Evolutionary conservation across 2,888 invertebrate genomes (phyloP).

Genomic region (Prosapia bicincta): DNA sequence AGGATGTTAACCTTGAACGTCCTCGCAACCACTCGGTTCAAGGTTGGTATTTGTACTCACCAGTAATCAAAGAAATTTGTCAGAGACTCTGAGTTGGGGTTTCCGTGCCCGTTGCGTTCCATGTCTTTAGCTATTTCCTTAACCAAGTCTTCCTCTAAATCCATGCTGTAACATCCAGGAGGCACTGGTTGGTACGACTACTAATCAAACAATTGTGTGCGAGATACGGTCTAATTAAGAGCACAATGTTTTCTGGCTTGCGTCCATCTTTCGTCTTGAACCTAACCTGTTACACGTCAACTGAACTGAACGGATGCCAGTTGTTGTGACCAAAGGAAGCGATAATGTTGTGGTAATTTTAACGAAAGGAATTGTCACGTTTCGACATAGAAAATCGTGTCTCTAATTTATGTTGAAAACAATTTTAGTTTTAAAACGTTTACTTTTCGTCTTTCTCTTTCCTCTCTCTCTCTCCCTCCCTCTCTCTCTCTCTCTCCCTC

Average conservation of each 20-base stretch:
- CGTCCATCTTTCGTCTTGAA: neutral
- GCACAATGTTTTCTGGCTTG: neutral
- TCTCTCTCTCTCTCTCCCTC: no score
- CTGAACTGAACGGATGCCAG: neutral
- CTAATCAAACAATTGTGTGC: neutral
- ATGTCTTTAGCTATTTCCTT: conserved; percentile 2
- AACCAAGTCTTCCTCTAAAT: neutral
- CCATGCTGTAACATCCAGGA: neutral
- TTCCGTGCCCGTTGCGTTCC: neutral
- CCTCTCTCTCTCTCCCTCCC: no score
- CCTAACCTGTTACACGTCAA: neutral
- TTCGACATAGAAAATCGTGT: no score
- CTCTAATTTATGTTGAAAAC: no score
- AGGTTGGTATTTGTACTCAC: conserved; percentile 3
- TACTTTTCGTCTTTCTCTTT: no score
- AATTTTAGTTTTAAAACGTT: no score
- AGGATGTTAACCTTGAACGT: no score
- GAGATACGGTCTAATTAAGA: neutral
- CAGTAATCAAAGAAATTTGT: conserved; percentile 5
- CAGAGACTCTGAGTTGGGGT: neutral
- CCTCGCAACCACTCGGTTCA: no score
- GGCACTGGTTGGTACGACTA: neutral
- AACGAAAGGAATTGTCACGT: no score
- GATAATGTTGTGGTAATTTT: no score
- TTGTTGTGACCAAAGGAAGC: neutral